Conservation (phyloP, 1,140 invertebrate species). For the Drosophila biarmipes region DNA sequence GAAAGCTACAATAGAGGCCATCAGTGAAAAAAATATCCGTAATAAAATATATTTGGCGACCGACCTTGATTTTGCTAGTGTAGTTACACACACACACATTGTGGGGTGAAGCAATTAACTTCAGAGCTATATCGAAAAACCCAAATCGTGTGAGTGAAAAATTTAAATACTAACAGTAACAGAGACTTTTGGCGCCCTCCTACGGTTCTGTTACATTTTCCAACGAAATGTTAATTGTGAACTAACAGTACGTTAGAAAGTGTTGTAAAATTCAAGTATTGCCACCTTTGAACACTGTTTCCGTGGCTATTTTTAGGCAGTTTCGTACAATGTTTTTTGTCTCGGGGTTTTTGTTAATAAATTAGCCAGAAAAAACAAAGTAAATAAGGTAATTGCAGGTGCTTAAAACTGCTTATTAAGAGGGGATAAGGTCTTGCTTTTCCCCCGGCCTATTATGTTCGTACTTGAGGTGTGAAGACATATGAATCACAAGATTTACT, state of each 20-base stretch:
- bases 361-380: slow-evolving; percentile 13
- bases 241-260: background rate
- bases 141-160: too few species aligned
- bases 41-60: too few species aligned
- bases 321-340: slow-evolving; percentile 13
- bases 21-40: too few species aligned
- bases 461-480: background rate
- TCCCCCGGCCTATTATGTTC: background rate
- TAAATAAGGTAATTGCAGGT: slow-evolving; percentile 14
- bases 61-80: too few species aligned
- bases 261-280: background rate
- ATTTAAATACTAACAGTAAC: too few species aligned
- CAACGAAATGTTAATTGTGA: too few species aligned
- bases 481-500: slow-evolving; percentile 20
- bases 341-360: slow-evolving; percentile 11
- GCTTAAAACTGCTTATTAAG: background rate
- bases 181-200: too few species aligned
- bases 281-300: background rate
- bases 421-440: background rate
- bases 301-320: slow-evolving; percentile 2
- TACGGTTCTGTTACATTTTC: too few species aligned
- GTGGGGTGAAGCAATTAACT: too few species aligned
- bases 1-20: too few species aligned
- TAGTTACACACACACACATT: too few species aligned
- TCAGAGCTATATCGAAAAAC: too few species aligned